Evolutionary conservation across 2,797 vertebrate genomes (phyloP).

Genomic region (Poeciliopsis paucimaculata): DNA sequence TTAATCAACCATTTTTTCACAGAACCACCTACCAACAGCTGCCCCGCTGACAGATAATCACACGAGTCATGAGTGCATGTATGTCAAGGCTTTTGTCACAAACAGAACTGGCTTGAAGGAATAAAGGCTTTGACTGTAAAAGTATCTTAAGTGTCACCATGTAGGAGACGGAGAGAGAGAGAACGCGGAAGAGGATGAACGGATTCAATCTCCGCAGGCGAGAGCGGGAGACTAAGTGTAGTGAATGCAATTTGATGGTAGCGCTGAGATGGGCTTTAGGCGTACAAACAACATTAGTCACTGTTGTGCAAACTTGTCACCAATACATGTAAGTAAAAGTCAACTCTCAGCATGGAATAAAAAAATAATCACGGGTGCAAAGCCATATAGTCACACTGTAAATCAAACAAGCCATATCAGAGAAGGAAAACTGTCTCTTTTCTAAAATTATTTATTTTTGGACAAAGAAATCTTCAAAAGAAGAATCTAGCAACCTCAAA

Average conservation of each 20-base stretch:
- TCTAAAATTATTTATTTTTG: conserved; percentile 18
- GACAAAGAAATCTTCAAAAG: conserved; percentile 34
- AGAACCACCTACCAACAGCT: conserved; percentile 59
- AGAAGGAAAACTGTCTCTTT: conserved; percentile 26
- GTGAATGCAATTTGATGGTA: conserved; percentile 77
- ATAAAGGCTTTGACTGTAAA: conserved; percentile 64
- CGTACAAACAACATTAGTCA: conserved; percentile 80
- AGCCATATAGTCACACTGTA: conserved; percentile 29
- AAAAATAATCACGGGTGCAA: conserved; percentile 41
- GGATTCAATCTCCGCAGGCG: conserved; percentile 62
- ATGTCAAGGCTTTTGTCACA: conserved; percentile 41
- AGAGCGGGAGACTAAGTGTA: conserved; percentile 66
- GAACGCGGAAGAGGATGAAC: conserved; percentile 49
- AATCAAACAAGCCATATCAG: conserved; percentile 31
- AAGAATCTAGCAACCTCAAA: conserved; percentile 15
- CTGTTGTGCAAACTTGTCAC: conserved; percentile 72
- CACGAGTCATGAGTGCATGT: conserved; percentile 25
- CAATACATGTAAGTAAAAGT: conserved; percentile 18
- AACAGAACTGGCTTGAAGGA: conserved; percentile 18
- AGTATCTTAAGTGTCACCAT: conserved; percentile 59
- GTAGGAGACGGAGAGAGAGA: conserved; percentile 24
- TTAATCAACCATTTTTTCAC: conserved; percentile 54
- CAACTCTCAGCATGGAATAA: conserved; percentile 37
- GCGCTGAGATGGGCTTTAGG: conserved; percentile 71
- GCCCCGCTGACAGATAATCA: conserved; percentile 54